Evolutionary conservation across 2,888 invertebrate genomes (phyloP).

Genomic region (Helleia helle): DNA sequence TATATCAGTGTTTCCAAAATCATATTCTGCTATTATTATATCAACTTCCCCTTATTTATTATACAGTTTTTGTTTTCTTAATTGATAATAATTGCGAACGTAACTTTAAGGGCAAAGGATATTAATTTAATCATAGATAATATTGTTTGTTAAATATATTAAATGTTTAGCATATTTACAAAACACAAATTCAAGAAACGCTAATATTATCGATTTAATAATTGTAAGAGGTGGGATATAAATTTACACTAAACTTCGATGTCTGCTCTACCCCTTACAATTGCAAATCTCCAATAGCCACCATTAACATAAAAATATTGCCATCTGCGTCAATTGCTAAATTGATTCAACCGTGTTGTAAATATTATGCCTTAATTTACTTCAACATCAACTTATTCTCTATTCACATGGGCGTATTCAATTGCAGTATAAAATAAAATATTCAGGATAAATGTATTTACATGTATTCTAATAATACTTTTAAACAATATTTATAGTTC

Average conservation of each 20-base stretch:
- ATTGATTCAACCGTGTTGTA: neutral
- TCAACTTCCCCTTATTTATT: too few relatives aligned
- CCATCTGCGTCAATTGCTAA: neutral
- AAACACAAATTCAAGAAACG: neutral
- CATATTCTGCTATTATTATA: neutral
- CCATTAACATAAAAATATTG: slow-evolving; percentile 10
- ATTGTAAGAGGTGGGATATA: neutral
- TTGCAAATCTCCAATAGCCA: neutral
- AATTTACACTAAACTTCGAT: slow-evolving; percentile 4
- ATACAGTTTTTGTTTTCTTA: too few relatives aligned
- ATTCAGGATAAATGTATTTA: slow-evolving; percentile 62
- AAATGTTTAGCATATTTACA: neutral
- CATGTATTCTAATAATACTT: slow-evolving; percentile 71
- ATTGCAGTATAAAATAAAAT: slow-evolving; percentile 38
- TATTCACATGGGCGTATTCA: slow-evolving; percentile 15
- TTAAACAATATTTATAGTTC: slow-evolving; percentile 69
- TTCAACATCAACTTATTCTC: slow-evolving; percentile 1
- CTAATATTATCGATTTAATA: neutral
- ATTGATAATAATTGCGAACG: too few relatives aligned
- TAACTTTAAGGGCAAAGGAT: too few relatives aligned
- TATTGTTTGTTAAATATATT: too few relatives aligned
- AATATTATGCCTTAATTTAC: neutral
- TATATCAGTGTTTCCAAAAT: slow-evolving; percentile 16
- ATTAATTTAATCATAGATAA: too few relatives aligned
- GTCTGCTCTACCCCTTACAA: slow-evolving; percentile 1